A percentile compares a stretch with the other conserved stretches of the same genome.
Evolutionary conservation across 1,140 invertebrate species (phyloP).

Genomic region (Antheraea pernyi): DNA sequence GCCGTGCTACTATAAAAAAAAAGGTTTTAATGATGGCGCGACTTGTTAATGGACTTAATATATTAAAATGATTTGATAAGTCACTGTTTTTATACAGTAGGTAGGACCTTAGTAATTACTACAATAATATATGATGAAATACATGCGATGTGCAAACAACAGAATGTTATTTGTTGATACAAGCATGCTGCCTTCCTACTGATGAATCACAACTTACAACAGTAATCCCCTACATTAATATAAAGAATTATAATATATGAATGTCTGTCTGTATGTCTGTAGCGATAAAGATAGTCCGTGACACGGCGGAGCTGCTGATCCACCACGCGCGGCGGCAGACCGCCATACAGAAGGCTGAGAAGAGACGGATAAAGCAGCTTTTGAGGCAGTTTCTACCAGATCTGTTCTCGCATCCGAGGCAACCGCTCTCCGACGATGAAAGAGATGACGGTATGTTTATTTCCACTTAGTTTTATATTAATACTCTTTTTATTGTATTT

Average conservation of each 20-base stretch:
- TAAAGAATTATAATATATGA: not conserved
- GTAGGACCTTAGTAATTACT: too few relatives aligned
- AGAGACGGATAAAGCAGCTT: constrained; percentile 95
- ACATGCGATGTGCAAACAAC: constrained; percentile 47
- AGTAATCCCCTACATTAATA: not conserved
- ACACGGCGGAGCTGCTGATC: constrained; percentile 96
- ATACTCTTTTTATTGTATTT: too few relatives aligned
- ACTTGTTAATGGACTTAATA: too few relatives aligned
- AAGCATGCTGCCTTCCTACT: constrained; percentile 51
- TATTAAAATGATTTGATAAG: too few relatives aligned
- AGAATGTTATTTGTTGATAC: constrained; percentile 37
- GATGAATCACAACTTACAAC: constrained; percentile 17
- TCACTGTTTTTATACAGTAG: too few relatives aligned
- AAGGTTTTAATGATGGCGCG: too few relatives aligned
- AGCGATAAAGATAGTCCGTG: constrained; percentile 88
- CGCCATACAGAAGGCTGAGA: constrained; percentile 97
- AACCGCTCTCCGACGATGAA: constrained; percentile 97
- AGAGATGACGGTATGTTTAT: constrained; percentile 86
- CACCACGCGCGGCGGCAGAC: constrained; percentile 99
- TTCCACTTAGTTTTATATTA: too few relatives aligned
- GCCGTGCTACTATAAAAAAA: too few relatives aligned
- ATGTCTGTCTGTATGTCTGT: not conserved
- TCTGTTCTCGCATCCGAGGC: constrained; percentile 94
- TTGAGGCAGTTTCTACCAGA: constrained; percentile 96
- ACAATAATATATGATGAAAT: constrained; percentile 36